Conservation (phyloP, 2,888 invertebrate genomes). For the Hydrotaea diabolus region DNA sequence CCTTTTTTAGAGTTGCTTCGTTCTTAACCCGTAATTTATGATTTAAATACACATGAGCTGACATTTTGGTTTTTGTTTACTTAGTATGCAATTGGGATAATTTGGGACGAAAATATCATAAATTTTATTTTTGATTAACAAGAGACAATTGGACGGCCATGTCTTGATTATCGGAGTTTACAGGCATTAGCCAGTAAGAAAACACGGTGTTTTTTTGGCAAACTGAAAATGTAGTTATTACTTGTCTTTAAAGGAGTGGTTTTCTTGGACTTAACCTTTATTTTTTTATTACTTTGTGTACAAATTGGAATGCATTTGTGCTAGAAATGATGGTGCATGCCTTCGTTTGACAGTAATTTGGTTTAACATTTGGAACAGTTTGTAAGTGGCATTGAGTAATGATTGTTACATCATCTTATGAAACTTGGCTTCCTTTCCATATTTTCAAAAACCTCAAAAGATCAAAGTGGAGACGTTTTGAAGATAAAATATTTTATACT, state of each 20-base stretch:
- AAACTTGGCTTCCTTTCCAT: too few relatives aligned
- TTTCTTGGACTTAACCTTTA: too few relatives aligned
- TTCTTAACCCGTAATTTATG: constrained; percentile 53
- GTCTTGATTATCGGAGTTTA: not conserved
- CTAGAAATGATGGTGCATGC: too few relatives aligned
- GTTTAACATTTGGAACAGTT: too few relatives aligned
- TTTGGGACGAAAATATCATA: constrained; percentile 10
- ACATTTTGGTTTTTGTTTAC: constrained; percentile 29
- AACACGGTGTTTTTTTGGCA: not conserved
- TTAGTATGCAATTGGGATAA: constrained; percentile 58
- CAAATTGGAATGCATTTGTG: too few relatives aligned
- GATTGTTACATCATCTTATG: too few relatives aligned
- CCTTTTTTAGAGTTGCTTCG: constrained; percentile 1
- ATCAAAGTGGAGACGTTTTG: too few relatives aligned
- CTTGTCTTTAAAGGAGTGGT: constrained; percentile 13
- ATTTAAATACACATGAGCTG: constrained; percentile 20
- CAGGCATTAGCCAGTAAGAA: not conserved
- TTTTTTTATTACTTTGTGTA: too few relatives aligned
- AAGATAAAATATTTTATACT: too few relatives aligned
- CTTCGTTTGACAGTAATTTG: too few relatives aligned
- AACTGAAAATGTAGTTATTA: not conserved
- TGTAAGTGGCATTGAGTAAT: too few relatives aligned
- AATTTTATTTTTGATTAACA: constrained; percentile 24
- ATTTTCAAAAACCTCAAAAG: too few relatives aligned
- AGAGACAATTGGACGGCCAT: not conserved